Conservation (phyloP, 2,797 vertebrate species). For the Eutrigla gurnardus region DNA sequence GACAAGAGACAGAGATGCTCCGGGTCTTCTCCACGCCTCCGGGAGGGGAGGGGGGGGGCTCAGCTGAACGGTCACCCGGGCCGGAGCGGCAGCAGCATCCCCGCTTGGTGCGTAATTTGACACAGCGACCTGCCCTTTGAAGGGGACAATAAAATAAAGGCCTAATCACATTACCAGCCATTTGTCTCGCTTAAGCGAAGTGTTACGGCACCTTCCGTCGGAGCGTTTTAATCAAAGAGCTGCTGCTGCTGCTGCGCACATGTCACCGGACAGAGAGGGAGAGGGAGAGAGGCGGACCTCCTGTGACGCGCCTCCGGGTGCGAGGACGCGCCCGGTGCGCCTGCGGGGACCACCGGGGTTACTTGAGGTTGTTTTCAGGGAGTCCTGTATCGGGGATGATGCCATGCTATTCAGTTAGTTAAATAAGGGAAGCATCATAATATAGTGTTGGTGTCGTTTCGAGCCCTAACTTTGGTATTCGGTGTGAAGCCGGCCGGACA, state of each 20-base stretch:
- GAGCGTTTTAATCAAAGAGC: slow-evolving; percentile 58
- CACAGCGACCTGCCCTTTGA: slow-evolving; percentile 70
- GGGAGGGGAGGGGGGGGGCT: not conserved
- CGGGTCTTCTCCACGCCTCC: not conserved
- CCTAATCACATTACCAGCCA: slow-evolving; percentile 77
- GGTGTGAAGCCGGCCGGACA: no score
- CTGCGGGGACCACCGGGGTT: slow-evolving; percentile 46
- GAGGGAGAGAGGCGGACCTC: slow-evolving; percentile 43
- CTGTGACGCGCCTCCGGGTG: slow-evolving; percentile 45
- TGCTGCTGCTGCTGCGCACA: slow-evolving; percentile 33
- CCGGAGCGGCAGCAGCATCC: slow-evolving; percentile 44
- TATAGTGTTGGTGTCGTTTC: no score
- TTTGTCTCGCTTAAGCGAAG: slow-evolving; percentile 81
- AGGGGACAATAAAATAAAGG: slow-evolving; percentile 73
- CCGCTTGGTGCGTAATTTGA: slow-evolving; percentile 64
- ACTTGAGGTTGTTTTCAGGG: slow-evolving; percentile 7
- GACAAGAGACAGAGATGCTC: not conserved
- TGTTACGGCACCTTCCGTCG: slow-evolving; percentile 72
- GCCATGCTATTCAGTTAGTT: no score
- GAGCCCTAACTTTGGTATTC: no score
- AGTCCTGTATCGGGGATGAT: not conserved
- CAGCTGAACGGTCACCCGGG: slow-evolving; percentile 21
- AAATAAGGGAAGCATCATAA: no score
- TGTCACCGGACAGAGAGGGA: slow-evolving; percentile 2
- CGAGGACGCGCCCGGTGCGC: slow-evolving; percentile 40